Base-by-base conservation (phyloP, 2,113 vertebrate species). In the Abramis brama region DNA sequence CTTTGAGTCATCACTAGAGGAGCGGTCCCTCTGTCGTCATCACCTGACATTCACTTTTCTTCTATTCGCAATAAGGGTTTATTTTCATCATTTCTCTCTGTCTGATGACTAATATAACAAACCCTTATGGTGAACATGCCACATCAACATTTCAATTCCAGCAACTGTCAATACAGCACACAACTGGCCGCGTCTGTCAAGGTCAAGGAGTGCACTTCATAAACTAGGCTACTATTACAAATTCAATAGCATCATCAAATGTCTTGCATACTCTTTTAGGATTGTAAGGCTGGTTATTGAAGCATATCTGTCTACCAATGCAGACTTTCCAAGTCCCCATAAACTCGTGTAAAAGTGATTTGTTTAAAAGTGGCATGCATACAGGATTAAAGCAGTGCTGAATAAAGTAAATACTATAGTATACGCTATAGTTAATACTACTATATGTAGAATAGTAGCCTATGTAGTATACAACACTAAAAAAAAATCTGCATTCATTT, bases 1-100 rank as follows among this genome's bases (percentile, higher is more conserved):
- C 55, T 55, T 87, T 85, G 86, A 87, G 77, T 87, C 86, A 85
- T 87, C 86, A 79, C 30, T 85, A 71, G 86, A 86, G 86, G 80
- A 86, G 86, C 80, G 86, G 80, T 85, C 80, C 59, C 12, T 79
- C 75, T 87, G 70, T 80, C 70, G 82, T 74, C 83, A 87, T 73
- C 68, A 83, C 71, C 66, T 76, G 77, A 81, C 83, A 76, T 25
- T 83, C 55, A 71, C 57, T 74, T 43, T 23, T 2, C 47, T 84
- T 47, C 27, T 71, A 45, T 55, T 50, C 12, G 30, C 27, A 47
- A 25, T n/a, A 84, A 60, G 19, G 80, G 60, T 21, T 36, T 66
- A 36, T 7, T 36, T 47, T 50, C 0, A 17, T 50, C n/a, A 4
- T 52, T 23, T 68, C 39, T 52, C 45, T 33, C 45, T 2, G 15